phyloP scores from a whole-genome alignment of 2,797 vertebrate genomes.

The Cichlasoma orientale region DNA sequence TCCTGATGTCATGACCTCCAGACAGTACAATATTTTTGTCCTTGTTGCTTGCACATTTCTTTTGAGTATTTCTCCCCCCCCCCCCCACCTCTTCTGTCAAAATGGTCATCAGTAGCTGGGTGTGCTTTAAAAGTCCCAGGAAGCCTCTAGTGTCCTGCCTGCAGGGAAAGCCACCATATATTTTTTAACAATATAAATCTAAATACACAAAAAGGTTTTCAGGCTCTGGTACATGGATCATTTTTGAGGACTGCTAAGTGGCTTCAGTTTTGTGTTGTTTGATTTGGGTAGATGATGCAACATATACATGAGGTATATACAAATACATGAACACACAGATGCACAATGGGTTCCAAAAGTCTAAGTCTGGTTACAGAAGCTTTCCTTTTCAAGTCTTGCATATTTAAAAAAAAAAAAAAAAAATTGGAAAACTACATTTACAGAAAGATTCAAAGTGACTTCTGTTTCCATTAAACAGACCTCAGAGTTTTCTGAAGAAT shows the following conservation, averaged over 20 bases:
- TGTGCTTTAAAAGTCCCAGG: slow-evolving; percentile 5
- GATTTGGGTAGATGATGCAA: slow-evolving; percentile 43
- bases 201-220: slow-evolving; percentile 8
- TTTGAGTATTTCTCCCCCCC: background rate
- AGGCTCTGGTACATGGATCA: slow-evolving; percentile 13
- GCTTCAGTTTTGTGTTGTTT: background rate
- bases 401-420: background rate
- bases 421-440: background rate
- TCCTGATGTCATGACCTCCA: slow-evolving; percentile 32
- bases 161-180: background rate
- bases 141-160: slow-evolving; percentile 21
- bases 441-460: background rate
- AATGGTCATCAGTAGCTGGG: slow-evolving; percentile 15
- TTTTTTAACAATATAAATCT: slow-evolving; percentile 11
- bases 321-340: slow-evolving; percentile 77
- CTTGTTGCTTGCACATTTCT: background rate
- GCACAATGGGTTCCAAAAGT: slow-evolving; percentile 44
- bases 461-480: background rate
- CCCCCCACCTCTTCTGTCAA: background rate
- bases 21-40: slow-evolving; percentile 31
- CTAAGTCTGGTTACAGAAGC: slow-evolving; percentile 18
- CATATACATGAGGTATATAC: slow-evolving; percentile 79
- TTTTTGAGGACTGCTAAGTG: slow-evolving; percentile 3
- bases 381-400: background rate
- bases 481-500: background rate